Evolutionary conservation across 2,797 vertebrate genomes (phyloP).

Genomic region (Tangara arthus): DNA sequence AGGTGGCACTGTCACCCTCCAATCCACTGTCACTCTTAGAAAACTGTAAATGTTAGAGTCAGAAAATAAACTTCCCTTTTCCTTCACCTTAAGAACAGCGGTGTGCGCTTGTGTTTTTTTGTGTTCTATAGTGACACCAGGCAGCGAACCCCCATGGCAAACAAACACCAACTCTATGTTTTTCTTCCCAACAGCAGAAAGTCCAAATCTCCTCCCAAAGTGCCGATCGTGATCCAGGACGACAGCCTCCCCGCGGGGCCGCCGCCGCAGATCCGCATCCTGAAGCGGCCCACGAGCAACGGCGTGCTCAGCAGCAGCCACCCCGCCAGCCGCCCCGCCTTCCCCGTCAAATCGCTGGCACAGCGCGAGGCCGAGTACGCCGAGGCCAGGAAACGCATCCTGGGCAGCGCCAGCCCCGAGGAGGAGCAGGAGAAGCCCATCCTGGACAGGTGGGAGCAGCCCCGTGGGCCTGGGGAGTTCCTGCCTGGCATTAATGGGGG

Average conservation of each 20-base stretch:
- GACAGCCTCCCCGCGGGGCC: conserved; percentile 87
- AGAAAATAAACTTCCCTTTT: too few species aligned
- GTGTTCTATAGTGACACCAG: not conserved
- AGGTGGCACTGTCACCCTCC: too few species aligned
- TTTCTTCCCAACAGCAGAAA: conserved; percentile 76
- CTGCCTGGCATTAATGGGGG: not conserved
- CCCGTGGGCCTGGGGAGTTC: rapidly evolving
- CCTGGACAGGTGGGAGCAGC: conserved; percentile 71
- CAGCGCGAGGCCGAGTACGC: conserved; percentile 97
- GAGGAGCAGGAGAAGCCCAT: conserved; percentile 90
- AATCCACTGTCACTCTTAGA: too few species aligned
- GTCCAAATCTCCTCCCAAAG: conserved; percentile 85
- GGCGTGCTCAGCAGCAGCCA: conserved; percentile 83
- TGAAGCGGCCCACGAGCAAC: conserved; percentile 93
- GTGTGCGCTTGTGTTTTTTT: too few species aligned
- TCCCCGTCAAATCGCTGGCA: conserved; percentile 92
- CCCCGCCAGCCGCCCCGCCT: conserved; percentile 82
- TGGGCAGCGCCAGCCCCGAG: conserved; percentile 93
- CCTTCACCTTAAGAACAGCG: too few species aligned
- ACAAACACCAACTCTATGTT: not conserved
- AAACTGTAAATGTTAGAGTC: too few species aligned
- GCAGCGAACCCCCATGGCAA: not conserved
- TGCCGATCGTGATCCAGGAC: conserved; percentile 94
- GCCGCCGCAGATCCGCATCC: conserved; percentile 93
- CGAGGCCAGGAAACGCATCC: conserved; percentile 92